These are phyloP conservation scores for Gorsachius goisagi DNA, from an alignment of 2,113 vertebrate genomes.

Conservation along the genomic window DNA sequence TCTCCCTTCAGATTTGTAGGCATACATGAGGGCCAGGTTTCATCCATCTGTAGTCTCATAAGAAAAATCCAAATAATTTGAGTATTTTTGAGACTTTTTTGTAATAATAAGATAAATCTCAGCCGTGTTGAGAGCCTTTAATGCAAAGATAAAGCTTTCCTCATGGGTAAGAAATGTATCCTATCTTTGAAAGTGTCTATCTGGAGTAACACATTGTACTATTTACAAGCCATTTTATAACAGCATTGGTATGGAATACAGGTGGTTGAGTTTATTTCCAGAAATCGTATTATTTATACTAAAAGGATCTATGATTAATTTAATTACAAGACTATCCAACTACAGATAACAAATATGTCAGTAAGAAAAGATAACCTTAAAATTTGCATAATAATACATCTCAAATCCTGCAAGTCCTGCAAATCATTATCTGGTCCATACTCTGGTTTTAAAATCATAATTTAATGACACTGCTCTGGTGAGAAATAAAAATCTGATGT, in stretches of 20 bases:
- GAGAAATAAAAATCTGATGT: neutral
- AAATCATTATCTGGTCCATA: neutral
- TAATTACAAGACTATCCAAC: neutral
- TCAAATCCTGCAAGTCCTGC: neutral
- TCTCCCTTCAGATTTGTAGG: neutral
- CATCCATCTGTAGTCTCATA: neutral
- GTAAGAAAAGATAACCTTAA: neutral
- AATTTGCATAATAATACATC: neutral
- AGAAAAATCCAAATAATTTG: neutral
- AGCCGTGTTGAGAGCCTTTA: neutral
- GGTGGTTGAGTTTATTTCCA: neutral
- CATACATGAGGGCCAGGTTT: neutral
- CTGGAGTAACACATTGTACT: neutral
- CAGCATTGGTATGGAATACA: neutral
- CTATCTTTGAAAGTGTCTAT: neutral
- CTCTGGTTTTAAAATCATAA: neutral
- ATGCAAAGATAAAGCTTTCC: neutral
- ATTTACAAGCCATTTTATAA: neutral
- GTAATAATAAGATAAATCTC: neutral
- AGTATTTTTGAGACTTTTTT: neutral
- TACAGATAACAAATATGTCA: neutral
- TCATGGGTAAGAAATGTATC: neutral
- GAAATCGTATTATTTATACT: neutral
- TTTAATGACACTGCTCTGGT: neutral
- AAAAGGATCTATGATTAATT: neutral